Base-by-base conservation (phyloP, 2,888 invertebrate genomes). In the Argyra leucocephala region DNA sequence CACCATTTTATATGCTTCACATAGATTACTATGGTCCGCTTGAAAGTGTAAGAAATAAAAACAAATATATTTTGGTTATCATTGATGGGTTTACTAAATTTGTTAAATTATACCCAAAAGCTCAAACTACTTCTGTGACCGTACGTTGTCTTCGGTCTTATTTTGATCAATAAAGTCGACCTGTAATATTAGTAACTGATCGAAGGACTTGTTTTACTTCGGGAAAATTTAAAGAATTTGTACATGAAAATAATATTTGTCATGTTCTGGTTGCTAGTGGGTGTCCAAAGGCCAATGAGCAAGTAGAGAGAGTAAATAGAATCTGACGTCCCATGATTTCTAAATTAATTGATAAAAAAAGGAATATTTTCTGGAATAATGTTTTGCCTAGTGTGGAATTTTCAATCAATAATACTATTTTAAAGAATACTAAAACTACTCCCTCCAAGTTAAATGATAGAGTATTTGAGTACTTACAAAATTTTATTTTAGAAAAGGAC, bases 321-420 rank as follows among this genome's bases (percentile, higher is more conserved):
- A 67, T 60, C 10, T n/a, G 72, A 2, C 65, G 60, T 0, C 67
- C 71, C 24, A 71, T 71, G 70, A 67, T 69, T 1, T 65, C 69
- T 1, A 70, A 70, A 63, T 61, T 63, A 31, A 18, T 10, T 22
- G 61, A 61, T 12, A 62, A 61, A 10, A 21, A 60, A 6, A 24
- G n/a, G 22, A n/a, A 59, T 22, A 18, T 21, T 22, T n/a, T 58
- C 21, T 69, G 67, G 66, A 36, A 64, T 58, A 37, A 23, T 22
- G 58, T 58, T 22, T 22, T 73, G 18, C 21, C 57, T 22, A 24
- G 70, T 0, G 70, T 68, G 9, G 73, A 73, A 65, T 73, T 69
- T 67, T 65, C 67, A 6, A 65, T 73, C 18, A 73, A 73, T 66
- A 74, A 73, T 66, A 72, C 71, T 0, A 48, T 72, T 10, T 67